Evolutionary conservation across 2,888 invertebrate genomes (phyloP), one percentile per base, ranked within the genome.

Genomic region (Saturnia pavonia): DNA sequence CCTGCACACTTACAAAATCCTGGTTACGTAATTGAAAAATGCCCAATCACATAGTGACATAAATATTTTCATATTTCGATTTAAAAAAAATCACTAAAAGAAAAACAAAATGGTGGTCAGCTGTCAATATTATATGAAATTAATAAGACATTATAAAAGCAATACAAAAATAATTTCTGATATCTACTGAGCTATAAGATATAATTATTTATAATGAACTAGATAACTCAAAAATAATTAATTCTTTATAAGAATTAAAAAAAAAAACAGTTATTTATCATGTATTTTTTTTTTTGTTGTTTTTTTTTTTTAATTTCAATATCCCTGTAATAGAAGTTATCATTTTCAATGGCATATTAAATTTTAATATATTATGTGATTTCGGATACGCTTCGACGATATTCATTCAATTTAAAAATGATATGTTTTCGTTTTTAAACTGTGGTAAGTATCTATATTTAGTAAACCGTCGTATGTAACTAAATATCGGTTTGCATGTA

Each of bases 41-140:
- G 34, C 34, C 34, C 34, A 34, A 34, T 34, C 6, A 2, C 34
- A 34, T 34, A 34, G 34, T 34, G 34, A 34, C 2, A 34, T 34
- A 34, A 34, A 34, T 34, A 34, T 34, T 2, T 34, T 4, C 34
- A 34, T 34, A 4, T 34, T 34, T 34, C 34, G 19, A 51, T 19
- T n/a, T n/a, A n/a, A n/a, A n/a, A n/a, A n/a, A n/a, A n/a, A n/a
- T n/a, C n/a, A n/a, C n/a, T n/a, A n/a, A n/a, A n/a, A n/a, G n/a
- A n/a, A 16, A 60, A 60, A 60, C 25, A 60, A 60, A 60, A 25
- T 60, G 57, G 57, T 25, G 57, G 12, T 60, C 57, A 60, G 57
- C 57, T 9, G 54, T 54, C 22, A 54, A 27, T 22, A 54, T 60
- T 60, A 27, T 60, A 60, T 60, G 57, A 11, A 25, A 60, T 27